These are phyloP conservation scores for Palythoa grandiflora DNA, from an alignment of 92 coral and sea anemone species.

Conservation along the genomic window DNA sequence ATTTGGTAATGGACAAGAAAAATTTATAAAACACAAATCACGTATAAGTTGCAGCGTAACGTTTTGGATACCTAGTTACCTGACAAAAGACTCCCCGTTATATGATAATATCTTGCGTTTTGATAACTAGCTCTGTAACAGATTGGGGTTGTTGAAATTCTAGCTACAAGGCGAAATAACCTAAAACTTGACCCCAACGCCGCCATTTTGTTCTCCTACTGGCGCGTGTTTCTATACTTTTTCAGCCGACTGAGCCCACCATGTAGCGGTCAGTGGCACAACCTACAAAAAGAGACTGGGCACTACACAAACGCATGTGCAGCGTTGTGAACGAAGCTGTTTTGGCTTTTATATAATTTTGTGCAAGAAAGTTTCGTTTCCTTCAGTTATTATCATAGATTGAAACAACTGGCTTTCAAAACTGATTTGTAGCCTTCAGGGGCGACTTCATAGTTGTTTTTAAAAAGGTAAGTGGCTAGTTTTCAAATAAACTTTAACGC, in stretches of 20 bases:
- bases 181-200: slow-evolving; percentile 13
- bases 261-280: not conserved
- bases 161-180: slow-evolving; percentile 17
- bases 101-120: slow-evolving; percentile 29
- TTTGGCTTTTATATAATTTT: not conserved
- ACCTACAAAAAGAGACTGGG: slow-evolving; percentile 20
- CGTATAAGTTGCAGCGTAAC: not conserved
- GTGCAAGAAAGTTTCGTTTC: not conserved
- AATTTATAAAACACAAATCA: not conserved
- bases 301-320: slow-evolving; percentile 47
- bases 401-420: not conserved
- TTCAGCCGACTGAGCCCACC: not conserved
- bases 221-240: not conserved
- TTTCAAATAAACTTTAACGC: too few relatives aligned
- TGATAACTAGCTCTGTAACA: slow-evolving; percentile 7
- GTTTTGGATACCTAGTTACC: not conserved
- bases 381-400: not conserved
- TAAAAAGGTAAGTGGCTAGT: slow-evolving; percentile 12
- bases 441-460: not conserved
- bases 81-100: slow-evolving; percentile 36
- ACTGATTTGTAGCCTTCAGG: not conserved
- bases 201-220: slow-evolving; percentile 21
- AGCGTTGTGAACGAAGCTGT: slow-evolving; percentile 1
- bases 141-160: not conserved
- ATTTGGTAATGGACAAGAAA: too few relatives aligned